Conservation (phyloP, 1,140 invertebrate genomes). For the Ips typographus region DNA sequence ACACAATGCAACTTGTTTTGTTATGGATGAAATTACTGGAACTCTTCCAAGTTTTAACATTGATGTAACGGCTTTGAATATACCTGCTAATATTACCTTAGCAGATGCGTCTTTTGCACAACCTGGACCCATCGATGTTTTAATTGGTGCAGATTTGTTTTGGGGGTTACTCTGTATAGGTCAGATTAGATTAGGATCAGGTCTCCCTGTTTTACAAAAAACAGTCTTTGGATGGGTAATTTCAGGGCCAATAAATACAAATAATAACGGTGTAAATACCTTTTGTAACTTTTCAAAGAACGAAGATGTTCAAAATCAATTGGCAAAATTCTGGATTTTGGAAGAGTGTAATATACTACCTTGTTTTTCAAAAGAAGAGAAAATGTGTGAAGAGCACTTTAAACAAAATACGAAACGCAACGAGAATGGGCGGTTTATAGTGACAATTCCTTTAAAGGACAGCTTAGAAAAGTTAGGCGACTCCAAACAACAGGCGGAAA, state of each 20-base stretch:
- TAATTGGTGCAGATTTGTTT: conserved; percentile 18
- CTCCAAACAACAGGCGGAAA: conserved; percentile 40
- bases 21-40: no score
- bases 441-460: conserved; percentile 37
- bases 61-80: no score
- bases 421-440: conserved; percentile 32
- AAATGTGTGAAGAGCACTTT: conserved; percentile 37
- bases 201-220: conserved; percentile 19
- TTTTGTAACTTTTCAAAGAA: conserved; percentile 1
- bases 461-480: conserved; percentile 40
- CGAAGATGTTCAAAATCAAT: conserved; percentile 1
- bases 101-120: conserved; percentile 13
- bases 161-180: conserved; percentile 6
- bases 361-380: conserved; percentile 19
- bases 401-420: conserved; percentile 9
- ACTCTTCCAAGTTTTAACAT: no score
- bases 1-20: no score
- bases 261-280: no score
- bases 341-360: conserved; percentile 22
- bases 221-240: conserved; percentile 31
- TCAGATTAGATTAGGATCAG: conserved; percentile 13
- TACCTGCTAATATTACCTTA: neutral
- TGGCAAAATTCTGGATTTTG: conserved; percentile 32
- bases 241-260: no score
- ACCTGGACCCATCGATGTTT: conserved; percentile 14